Base-by-base conservation (phyloP, 2,888 invertebrate genomes). In the Drosophila trichaetosa region DNA sequence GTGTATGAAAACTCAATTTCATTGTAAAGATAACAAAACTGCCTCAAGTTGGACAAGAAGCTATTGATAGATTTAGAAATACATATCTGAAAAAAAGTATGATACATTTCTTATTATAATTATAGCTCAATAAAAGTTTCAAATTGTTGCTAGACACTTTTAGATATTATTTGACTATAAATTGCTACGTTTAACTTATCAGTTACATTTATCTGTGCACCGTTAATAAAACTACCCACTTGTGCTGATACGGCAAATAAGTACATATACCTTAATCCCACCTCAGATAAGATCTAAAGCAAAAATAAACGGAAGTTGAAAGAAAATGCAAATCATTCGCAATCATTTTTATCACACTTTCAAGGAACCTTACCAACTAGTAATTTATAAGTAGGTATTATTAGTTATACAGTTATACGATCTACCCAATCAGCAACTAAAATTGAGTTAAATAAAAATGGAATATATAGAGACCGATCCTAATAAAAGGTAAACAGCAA, bases 391-490 rank as follows among this genome's bases (percentile, higher is more conserved):
- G 1, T 42, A 2, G 1, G 16, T 16, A 13, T 46, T 4, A 24
- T 8, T 16, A 46, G 24, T 8, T 24, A 16, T 33, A 33, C 0
- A n/a, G 10, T 10, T 40, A n/a, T n/a, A 10, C 16, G 36, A 36
- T 16, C 5, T 16, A 0, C 6, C 16, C 3, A 58, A 54, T 66
- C 21, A 46, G n/a, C 21, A 42, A 42, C 18, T 34, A 38, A 27
- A 48, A 51, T 48, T 24, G 33, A 58, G 46, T 21, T 29, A 24
- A 21, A 38, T 49, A 29, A 18, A 21, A n/a, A 57, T 21, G 18
- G 10, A 51, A 48, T 65, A 38, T 61, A 49, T 27, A 46, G 49
- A 33, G 31, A 73, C 78, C 76, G 80, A 73, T 79, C 68, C 73
- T 57, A 66, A 69, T 75, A 31, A 33, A 27, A 34, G 56, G 40